phyloP scores from a whole-genome alignment of 2,113 vertebrate species.

The Nanger granti region DNA sequence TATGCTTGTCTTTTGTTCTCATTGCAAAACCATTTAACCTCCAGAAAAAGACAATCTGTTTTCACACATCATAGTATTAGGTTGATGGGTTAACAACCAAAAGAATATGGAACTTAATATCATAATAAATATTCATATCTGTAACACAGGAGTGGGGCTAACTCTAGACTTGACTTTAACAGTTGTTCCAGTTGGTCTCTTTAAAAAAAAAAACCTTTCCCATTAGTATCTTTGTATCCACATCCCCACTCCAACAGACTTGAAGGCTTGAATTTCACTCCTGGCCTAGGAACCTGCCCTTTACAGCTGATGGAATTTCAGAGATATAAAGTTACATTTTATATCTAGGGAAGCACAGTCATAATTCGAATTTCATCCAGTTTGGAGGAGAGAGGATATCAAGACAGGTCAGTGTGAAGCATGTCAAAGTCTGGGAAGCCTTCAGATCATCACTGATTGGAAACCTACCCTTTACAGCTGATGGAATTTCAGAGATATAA shows the following conservation, averaged over 20 bases:
- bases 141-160: background rate
- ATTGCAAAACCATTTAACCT: constrained; percentile 1
- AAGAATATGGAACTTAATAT: constrained; percentile 2
- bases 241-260: accelerated
- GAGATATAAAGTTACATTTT: no score
- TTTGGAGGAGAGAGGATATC: no score
- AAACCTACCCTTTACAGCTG: background rate
- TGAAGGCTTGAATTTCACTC: background rate
- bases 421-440: no score
- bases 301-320: no score
- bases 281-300: background rate
- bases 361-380: no score
- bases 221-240: background rate
- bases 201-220: background rate
- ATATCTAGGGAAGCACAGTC: no score
- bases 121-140: background rate
- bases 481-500: background rate
- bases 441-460: no score
- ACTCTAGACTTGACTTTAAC: background rate
- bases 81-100: constrained; percentile 10
- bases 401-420: no score
- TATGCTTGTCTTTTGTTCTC: constrained; percentile 33
- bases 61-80: background rate
- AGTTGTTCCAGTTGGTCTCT: background rate
- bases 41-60: background rate